Evolutionary conservation across 2,888 invertebrate species (phyloP), one percentile per base, ranked within the genome.

Genomic region (Mycogona germanica): DNA sequence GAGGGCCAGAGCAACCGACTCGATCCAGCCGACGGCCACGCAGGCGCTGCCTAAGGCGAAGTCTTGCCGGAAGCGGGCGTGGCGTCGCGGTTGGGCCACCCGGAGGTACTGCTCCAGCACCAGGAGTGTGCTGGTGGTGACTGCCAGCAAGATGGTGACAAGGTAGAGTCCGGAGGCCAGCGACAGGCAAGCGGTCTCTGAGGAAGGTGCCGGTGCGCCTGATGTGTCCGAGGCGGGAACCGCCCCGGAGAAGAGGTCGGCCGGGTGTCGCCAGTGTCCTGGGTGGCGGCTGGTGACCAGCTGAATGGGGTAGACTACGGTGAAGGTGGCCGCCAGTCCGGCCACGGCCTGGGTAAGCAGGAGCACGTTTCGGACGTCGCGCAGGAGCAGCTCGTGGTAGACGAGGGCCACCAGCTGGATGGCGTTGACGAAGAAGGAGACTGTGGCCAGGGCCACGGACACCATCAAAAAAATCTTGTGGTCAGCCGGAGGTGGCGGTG

Each of bases 21-120:
- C 55, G 61, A 64, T 53, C 63, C 63, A 59, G 60, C 61, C 62
- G 59, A 63, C 55, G 58, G 64, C 56, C 61, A 64, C 55, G 63
- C 77, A 76, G 60, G 73, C 73, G 58, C 67, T 67, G 62, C 76
- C 78, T 55, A 55, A 32, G 30, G 47, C 26, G 35, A 49, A 49
- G 30, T 57, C 55, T 17, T 47, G 38, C 29, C 37, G 30, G 32
- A 54, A 54, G 21, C 47, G 32, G 19, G 37, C 21, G n/a, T 50
- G 44, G 19, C 19, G 28, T 21, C 45, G 45, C 5, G 58, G 58
- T 35, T 55, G 54, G 7, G 53, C 50, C 7, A 56, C 32, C 4
- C 29, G 26, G 12, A 59, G 38, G 44, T 58, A 58, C 32, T 58
- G 56, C 29, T 59, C 59, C 12, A 56, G 51, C 7, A 55, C 49